Evolutionary conservation across 92 coral and sea anemone genomes (phyloP), one percentile per base, ranked within the genome.

Genomic region (Actinostola sp.): DNA sequence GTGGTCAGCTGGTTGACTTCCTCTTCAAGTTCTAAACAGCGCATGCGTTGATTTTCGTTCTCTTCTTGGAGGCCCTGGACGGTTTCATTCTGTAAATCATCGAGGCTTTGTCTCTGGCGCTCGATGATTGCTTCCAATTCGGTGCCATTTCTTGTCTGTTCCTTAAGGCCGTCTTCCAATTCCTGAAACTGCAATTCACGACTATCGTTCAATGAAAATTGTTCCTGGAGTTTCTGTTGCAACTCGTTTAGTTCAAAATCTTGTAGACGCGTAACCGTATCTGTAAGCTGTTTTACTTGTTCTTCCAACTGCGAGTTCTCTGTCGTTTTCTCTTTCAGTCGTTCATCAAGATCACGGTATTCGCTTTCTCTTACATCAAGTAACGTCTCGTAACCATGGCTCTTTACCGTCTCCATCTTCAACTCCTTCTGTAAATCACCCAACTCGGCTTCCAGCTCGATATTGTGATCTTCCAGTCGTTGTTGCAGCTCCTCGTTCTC

Each of bases 341-440:
- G 69, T 25, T 80, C 84, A 63, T 91, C 88, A 24, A 87, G 76
- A 27, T 77, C 85, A 27, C 76, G 84, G 26, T 46, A 64, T 28
- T 91, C 97, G 12, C 79, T 75, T 72, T 91, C 97, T 44, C 76
- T 82, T 14, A 91, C 80, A 5, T 88, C 86, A 45, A 91, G 52
- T 67, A 91, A 38, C 11, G 89, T 83, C 44, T 91, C 97, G 17
- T 76, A 78, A 17, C 85, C 97, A 48, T 87, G 82, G 38, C 79
- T 68, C 59, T 91, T 91, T 2, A 87, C 71, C 24, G 75, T 53
- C 34, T 78, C 64, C 41, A 83, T 74, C 59, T 68, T 83, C 23
- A 87, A 62, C 72, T 90, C 92, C 28, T 69, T 68, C 66, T 87
- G 90, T 29, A 90, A 70, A 27, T 87, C 97, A 28, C 78, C 79